phyloP scores from a whole-genome alignment of 2,113 vertebrate species.

The Clarias magur region DNA sequence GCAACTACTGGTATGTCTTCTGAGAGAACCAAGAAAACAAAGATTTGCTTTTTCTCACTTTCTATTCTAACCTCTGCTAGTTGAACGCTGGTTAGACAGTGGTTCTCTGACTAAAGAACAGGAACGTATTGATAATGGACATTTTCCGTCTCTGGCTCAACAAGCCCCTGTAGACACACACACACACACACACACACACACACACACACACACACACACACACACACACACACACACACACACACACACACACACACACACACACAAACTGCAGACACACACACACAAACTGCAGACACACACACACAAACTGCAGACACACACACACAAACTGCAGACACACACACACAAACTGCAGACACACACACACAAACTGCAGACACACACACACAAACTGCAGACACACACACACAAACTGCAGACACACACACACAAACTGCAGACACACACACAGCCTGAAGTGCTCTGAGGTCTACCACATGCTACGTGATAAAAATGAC shows the following conservation, averaged over 20 bases:
- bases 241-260: no score
- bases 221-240: not conserved
- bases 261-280: no score
- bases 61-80: slow-evolving; percentile 19
- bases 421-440: no score
- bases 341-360: slow-evolving; percentile 39
- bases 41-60: slow-evolving; percentile 15
- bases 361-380: slow-evolving; percentile 37
- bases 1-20: slow-evolving; percentile 19
- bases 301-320: no score
- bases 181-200: not conserved
- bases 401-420: slow-evolving; percentile 1
- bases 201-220: not conserved
- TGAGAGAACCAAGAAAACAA: not conserved
- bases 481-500: slow-evolving; percentile 55
- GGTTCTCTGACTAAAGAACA: not conserved
- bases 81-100: not conserved
- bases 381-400: slow-evolving; percentile 38
- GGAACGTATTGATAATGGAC: slow-evolving; percentile 46
- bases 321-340: slow-evolving; percentile 42
- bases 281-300: no score
- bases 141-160: slow-evolving; percentile 53
- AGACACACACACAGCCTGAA: not conserved
- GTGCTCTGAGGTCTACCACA: slow-evolving; percentile 55
- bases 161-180: slow-evolving; percentile 44